Base-by-base conservation (phyloP, 2,113 vertebrate genomes). In the Monarcha castaneiventris region DNA sequence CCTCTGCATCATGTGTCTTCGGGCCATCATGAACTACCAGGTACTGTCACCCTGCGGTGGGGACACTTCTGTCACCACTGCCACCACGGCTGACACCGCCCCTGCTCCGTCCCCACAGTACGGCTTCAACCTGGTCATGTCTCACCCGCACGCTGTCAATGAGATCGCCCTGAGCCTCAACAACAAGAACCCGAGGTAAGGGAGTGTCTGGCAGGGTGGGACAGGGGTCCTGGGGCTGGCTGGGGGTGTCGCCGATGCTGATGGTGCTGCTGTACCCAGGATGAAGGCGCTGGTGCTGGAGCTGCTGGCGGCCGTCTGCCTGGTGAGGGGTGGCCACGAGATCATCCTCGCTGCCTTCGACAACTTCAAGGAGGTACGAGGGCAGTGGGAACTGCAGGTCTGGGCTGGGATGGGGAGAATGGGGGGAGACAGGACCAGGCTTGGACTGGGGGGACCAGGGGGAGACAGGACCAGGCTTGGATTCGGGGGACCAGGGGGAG, bases 1-100 rank as follows among this genome's bases (percentile, higher is more conserved):
- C 3, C 99, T 99, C 58, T 99, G 99, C 96, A 99, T 99, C 98
- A 99, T 99, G 98, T 99, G 99, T 89, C 98, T 99, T 41, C 97
- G 99, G 93, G 99, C 99, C 35, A 98, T 99, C 96, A 99, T 99
- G 99, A 99, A 99, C 98, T 99, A 99, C 78, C 99, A 99, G 99
- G 99, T 99, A 98, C 27, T 2, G 4, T 9, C 14, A 11, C 7
- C 26, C 2, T 14, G 0, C 0, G 2, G 27, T 1, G 11, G 56
- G 61, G 80, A 48, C 21, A 0, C 62, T 0, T 1, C 0, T 29
- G 63, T 33, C 22, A 21, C 59, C 48, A 0, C 3, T 15, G 63
- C 35, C 26, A 4, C 54, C 19, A 0, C 6, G 1, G 17, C 71
- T 74, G 12, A 82, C 2, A 0, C 15, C 0, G 1, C 10, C 37